A percentile compares a stretch with the other conserved stretches of the same genome.
These are phyloP conservation scores for Drosophila serrata DNA, from an alignment of 1,140 invertebrate species.

Conservation along the genomic window DNA sequence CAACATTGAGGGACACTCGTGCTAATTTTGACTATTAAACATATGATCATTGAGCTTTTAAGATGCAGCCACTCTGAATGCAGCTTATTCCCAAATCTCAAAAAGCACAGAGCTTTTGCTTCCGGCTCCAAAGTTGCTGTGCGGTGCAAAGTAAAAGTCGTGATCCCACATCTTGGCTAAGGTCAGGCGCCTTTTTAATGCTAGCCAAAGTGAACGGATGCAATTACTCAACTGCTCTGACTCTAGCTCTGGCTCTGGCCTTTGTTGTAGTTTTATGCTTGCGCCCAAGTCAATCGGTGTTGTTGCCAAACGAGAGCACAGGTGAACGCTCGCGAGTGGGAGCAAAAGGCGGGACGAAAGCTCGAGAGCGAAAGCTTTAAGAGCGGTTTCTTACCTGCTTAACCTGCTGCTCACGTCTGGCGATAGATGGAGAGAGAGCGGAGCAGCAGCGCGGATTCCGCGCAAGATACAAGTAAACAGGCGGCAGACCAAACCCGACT, in stretches of 20 bases:
- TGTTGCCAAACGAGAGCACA: constrained; percentile 55
- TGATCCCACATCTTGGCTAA: constrained; percentile 60
- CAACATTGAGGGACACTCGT: neutral
- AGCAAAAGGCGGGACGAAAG: constrained; percentile 9
- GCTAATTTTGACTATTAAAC: neutral
- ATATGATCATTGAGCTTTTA: neutral
- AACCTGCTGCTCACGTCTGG: constrained; percentile 70
- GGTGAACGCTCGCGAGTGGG: constrained; percentile 63
- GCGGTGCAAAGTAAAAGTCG: constrained; percentile 33
- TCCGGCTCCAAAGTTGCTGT: constrained; percentile 22
- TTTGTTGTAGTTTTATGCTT: constrained; percentile 56
- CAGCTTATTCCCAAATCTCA: neutral
- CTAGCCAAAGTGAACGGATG: constrained; percentile 72
- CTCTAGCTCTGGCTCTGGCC: constrained; percentile 37
- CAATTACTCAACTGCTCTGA: constrained; percentile 55
- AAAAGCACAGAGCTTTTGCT: constrained; percentile 24
- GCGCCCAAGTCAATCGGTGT: constrained; percentile 46
- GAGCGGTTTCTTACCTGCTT: constrained; percentile 54
- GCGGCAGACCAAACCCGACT: constrained; percentile 30
- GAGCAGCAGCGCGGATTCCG: constrained; percentile 18
- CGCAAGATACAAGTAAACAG: constrained; percentile 38
- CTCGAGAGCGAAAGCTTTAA: constrained; percentile 43
- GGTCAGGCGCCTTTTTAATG: constrained; percentile 47
- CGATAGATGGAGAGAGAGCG: constrained; percentile 13
- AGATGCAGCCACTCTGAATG: neutral